phyloP scores from a whole-genome alignment of 2,113 vertebrate genomes.

The Cynoglossus semilaevis region DNA sequence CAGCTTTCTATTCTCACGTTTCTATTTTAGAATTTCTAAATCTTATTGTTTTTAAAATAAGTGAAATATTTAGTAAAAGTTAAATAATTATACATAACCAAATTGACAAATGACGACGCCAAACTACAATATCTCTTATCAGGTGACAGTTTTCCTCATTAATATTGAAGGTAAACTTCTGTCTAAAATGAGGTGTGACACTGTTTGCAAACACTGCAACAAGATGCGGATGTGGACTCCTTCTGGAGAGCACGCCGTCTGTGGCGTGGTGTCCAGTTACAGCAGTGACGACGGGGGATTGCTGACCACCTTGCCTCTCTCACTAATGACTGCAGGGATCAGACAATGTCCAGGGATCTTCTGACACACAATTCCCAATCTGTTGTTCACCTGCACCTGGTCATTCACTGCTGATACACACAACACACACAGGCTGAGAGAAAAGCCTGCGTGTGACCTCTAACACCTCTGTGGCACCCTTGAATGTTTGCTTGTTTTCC shows the following conservation, averaged over 20 bases:
- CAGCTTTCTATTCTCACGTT: not conserved
- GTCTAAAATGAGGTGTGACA: not conserved
- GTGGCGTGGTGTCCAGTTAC: conserved; percentile 35
- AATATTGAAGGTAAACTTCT: not conserved
- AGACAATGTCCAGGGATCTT: conserved; percentile 27
- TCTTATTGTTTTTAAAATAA: no score
- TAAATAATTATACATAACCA: no score
- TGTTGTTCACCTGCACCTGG: conserved; percentile 44
- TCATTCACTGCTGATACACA: conserved; percentile 20
- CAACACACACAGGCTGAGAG: conserved; percentile 5
- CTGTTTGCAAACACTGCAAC: conserved; percentile 11
- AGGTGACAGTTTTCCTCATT: not conserved
- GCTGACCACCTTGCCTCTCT: conserved; percentile 17
- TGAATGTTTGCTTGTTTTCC: conserved; percentile 67
- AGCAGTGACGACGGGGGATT: conserved; percentile 32
- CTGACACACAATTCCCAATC: conserved; percentile 33
- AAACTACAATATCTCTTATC: not conserved
- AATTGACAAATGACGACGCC: no score
- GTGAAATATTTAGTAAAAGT: no score
- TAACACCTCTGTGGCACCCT: conserved; percentile 57
- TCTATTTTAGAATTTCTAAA: no score
- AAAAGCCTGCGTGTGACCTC: conserved; percentile 39
- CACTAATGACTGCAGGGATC: conserved; percentile 23
- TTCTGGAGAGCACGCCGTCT: conserved; percentile 7
- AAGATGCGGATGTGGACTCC: conserved; percentile 10